phyloP scores from a whole-genome alignment of 92 coral and sea anemone genomes.

The Epizoanthus rinbou region DNA sequence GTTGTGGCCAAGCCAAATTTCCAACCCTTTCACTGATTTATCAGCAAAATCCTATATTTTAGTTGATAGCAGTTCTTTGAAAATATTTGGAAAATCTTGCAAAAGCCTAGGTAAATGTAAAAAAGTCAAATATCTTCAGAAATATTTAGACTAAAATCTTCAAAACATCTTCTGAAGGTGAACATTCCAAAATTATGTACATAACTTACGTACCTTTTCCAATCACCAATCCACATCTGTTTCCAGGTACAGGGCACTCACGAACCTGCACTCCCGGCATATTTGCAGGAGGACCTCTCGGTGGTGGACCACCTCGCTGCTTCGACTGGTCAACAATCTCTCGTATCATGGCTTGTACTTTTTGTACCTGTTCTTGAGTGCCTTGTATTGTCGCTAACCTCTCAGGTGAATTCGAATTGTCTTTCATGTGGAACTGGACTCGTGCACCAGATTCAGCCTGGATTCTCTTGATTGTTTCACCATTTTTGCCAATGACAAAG shows the following conservation, averaged over 20 bases:
- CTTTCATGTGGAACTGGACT: constrained; percentile 89
- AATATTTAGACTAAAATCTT: too few species aligned
- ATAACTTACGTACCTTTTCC: constrained; percentile 93
- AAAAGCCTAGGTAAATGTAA: too few species aligned
- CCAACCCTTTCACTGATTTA: too few species aligned
- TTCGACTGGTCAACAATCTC: constrained; percentile 96
- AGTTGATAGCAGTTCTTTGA: too few species aligned
- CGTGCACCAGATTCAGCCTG: constrained; percentile 91
- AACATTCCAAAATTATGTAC: too few species aligned
- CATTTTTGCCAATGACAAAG: constrained; percentile 94
- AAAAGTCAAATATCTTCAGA: too few species aligned
- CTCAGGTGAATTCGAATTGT: constrained; percentile 76
- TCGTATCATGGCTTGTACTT: constrained; percentile 67
- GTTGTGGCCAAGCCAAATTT: too few species aligned
- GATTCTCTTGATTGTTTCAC: constrained; percentile 97
- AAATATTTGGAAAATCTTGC: too few species aligned
- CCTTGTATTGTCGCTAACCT: constrained; percentile 95
- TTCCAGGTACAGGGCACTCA: constrained; percentile 96
- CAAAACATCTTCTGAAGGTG: too few species aligned
- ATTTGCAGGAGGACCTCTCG: constrained; percentile 92
- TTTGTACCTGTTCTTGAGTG: constrained; percentile 76
- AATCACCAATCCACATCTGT: constrained; percentile 95
- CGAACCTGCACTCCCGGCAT: constrained; percentile 86
- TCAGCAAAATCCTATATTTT: too few species aligned
- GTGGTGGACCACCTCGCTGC: constrained; percentile 93